A percentile compares a stretch with the other conserved stretches of the same genome.
Conservation (phyloP, 2,888 invertebrate species). For the Galerucella pusilla region DNA sequence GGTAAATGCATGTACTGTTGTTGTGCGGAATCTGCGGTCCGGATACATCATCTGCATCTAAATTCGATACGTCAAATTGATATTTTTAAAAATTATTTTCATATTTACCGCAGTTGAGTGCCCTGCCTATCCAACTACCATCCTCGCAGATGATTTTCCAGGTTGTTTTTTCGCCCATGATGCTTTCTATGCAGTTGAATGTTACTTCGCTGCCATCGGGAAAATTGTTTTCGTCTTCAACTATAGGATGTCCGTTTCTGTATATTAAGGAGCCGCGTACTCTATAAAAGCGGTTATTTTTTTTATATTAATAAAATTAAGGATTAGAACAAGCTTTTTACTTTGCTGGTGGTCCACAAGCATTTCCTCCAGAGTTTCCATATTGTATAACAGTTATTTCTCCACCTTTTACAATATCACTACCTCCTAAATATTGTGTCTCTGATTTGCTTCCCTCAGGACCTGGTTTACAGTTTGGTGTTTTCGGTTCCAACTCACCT, state of each 20-base stretch:
- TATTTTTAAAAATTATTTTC: background rate
- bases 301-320: background rate
- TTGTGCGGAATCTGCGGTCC: constrained; percentile 55
- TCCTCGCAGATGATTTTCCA: constrained; percentile 89
- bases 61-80: background rate
- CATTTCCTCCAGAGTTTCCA: constrained; percentile 59
- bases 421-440: constrained; percentile 64
- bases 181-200: constrained; percentile 84
- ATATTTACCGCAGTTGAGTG: constrained; percentile 79
- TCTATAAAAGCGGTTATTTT: constrained; percentile 59
- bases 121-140: constrained; percentile 85
- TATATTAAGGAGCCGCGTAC: constrained; percentile 83
- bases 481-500: constrained; percentile 72
- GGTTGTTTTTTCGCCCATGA: constrained; percentile 83
- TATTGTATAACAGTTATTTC: constrained; percentile 71
- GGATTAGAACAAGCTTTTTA: constrained; percentile 57
- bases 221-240: constrained; percentile 75
- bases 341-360: constrained; percentile 77
- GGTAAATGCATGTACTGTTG: constrained; percentile 81
- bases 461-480: constrained; percentile 68
- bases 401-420: constrained; percentile 67
- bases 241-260: constrained; percentile 76
- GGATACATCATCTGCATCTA: constrained; percentile 59
- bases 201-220: constrained; percentile 86
- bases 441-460: constrained; percentile 55